Base-by-base conservation (phyloP, 2,113 vertebrate species). In the Toxotes jaculatrix region DNA sequence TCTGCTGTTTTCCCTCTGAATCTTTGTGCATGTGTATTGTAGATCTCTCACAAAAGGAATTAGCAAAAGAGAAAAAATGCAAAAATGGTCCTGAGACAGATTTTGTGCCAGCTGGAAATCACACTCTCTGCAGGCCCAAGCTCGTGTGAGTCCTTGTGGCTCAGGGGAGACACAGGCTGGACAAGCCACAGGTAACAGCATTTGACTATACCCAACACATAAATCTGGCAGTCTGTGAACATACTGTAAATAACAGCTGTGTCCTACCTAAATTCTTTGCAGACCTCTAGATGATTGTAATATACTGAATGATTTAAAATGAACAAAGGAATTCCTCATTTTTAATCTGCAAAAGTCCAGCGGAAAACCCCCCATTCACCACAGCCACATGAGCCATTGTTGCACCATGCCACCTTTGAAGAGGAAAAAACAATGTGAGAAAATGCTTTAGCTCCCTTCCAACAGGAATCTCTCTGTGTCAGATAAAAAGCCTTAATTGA, bases 401-500 rank as follows among this genome's bases (percentile, higher is more conserved):
- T 91, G 77, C 72, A 56, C 69, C 43, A 31, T 49, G 55, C 60
- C 55, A 56, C 42, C 70, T 78, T 88, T 78, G 14, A 53, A 27
- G 63, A 70, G 61, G 66, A 76, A 80, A 63, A 76, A 89, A 83
- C 84, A 92, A 88, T 85, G 74, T 65, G 67, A 69, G 72, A 85
- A 86, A 91, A 83, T 34, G 53, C 79, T 86, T 81, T 45, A 80
- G 73, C 77, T 56, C 16, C 63, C 62, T 87, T 93, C 89, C 88
- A 89, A 87, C 93, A 93, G 92, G 94, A 94, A 93, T 91, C 42
- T 79, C 84, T 87, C 72, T 51, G 36, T 64, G 53, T 91, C 86
- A 77, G 94, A 95, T 93, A 93, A 94, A 90, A 88, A 72, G 68
- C 74, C 80, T 88, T 92, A 89, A 94, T 83, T 93, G 94, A 95